A percentile compares a stretch with the other conserved stretches of the same genome.
phyloP scores from a whole-genome alignment of 2,797 vertebrate genomes.

The Clamator glandarius region DNA sequence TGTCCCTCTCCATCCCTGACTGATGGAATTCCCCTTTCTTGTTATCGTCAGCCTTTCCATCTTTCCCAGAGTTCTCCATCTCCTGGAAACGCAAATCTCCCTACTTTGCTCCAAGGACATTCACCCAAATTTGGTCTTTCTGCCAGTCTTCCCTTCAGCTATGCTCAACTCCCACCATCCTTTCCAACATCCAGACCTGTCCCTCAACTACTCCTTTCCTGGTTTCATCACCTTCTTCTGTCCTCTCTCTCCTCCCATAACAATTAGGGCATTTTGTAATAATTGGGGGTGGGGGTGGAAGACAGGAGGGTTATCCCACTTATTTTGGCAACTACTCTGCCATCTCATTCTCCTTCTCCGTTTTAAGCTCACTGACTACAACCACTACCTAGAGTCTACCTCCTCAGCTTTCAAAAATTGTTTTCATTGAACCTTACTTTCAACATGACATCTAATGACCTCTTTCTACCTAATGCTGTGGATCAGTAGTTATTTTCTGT shows the following conservation, averaged over 20 bases:
- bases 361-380: neutral
- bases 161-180: neutral
- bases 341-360: neutral
- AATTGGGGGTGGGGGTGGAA: too few relatives aligned
- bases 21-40: neutral
- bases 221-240: neutral
- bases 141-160: neutral
- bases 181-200: neutral
- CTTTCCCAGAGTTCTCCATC: neutral
- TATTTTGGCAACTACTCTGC: neutral
- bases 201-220: neutral
- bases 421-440: conserved; percentile 1
- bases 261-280: neutral
- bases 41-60: neutral
- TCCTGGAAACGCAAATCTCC: neutral
- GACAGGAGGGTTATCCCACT: rapidly evolving
- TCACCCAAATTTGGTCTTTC: neutral
- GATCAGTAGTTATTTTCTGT: conserved; percentile 18
- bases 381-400: neutral
- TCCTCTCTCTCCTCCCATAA: neutral
- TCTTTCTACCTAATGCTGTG: neutral
- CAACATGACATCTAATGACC: neutral
- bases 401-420: neutral
- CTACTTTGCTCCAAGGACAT: neutral
- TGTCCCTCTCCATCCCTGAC: neutral